Evolutionary conservation across 2,113 vertebrate species (phyloP), one percentile per base, ranked within the genome.

Genomic region (Atlantisia rogersi): DNA sequence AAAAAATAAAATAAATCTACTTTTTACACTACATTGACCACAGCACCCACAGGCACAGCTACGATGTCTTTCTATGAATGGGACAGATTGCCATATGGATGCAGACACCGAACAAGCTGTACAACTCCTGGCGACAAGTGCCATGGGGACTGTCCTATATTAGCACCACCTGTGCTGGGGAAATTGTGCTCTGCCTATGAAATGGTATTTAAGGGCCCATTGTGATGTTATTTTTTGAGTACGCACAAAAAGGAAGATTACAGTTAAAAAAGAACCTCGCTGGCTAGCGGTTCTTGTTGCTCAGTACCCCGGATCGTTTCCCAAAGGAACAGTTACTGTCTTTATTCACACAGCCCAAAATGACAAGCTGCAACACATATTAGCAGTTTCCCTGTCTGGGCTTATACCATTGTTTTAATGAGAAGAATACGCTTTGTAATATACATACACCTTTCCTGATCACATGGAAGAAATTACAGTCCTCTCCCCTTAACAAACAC

Each of bases 61-160:
- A 96, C 91, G 85, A 91, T 83, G 97, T 97, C 97, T 98, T 97
- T 97, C 98, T 95, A 93, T 98, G 98, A 98, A 98, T 91, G 97
- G 98, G 98, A 98, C 98, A 98, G 97, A 97, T 89, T 88, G 98
- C 99, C 99, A 99, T 99, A 99, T 99, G 99, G 99, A 98, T 92
- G 95, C 97, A 98, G 98, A 98, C 98, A 98, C 98, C 94, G 97
- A 98, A 99, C 99, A 98, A 99, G 98, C 98, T 98, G 98, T 98
- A 98, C 98, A 97, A 98, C 98, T 98, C 98, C 97, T 97, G 97
- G 98, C 97, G 96, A 99, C 98, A 98, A 98, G 98, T 98, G 99
- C 99, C 99, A 98, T 93, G 98, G 99, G 99, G 99, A 98, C 96
- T 98, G 98, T 98, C 98, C 98, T 98, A 98, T 97, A 99, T 99